A percentile compares a stretch with the other conserved stretches of the same genome.
These are phyloP conservation scores for Panagrolaimus sp. DNA, from an alignment of 1,140 invertebrate species.

Conservation along the genomic window DNA sequence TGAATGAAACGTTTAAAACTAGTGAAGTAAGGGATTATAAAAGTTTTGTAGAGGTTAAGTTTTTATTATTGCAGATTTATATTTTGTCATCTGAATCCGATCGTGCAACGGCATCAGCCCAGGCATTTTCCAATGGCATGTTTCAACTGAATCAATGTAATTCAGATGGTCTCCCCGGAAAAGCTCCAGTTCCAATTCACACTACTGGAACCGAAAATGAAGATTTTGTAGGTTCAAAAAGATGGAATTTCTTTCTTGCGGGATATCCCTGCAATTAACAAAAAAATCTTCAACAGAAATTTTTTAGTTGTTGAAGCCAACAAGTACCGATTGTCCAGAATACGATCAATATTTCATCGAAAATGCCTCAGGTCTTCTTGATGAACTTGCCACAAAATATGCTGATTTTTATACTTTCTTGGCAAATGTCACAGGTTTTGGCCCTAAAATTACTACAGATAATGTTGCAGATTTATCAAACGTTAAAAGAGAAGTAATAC, in stretches of 20 bases:
- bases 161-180: too few species aligned
- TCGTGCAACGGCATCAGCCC: constrained; percentile 78
- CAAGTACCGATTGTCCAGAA: not conserved
- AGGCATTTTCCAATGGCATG: constrained; percentile 71
- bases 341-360: not conserved
- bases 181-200: too few species aligned
- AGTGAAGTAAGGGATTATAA: not conserved
- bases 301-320: not conserved
- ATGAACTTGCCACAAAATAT: not conserved
- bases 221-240: too few species aligned
- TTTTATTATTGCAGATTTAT: constrained; percentile 50
- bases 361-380: not conserved
- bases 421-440: not conserved
- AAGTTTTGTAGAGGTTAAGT: not conserved
- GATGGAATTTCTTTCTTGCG: too few species aligned
- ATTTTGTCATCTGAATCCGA: constrained; percentile 75
- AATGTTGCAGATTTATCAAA: not conserved
- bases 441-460: not conserved
- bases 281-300: too few species aligned
- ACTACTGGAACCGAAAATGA: too few species aligned
- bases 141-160: too few species aligned
- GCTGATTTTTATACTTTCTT: not conserved
- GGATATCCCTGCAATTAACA: too few species aligned
- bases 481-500: not conserved
- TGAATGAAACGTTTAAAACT: not conserved